These are phyloP conservation scores for Budorcas taxicolor DNA, from an alignment of 2,113 vertebrate genomes.

Conservation along the genomic window DNA sequence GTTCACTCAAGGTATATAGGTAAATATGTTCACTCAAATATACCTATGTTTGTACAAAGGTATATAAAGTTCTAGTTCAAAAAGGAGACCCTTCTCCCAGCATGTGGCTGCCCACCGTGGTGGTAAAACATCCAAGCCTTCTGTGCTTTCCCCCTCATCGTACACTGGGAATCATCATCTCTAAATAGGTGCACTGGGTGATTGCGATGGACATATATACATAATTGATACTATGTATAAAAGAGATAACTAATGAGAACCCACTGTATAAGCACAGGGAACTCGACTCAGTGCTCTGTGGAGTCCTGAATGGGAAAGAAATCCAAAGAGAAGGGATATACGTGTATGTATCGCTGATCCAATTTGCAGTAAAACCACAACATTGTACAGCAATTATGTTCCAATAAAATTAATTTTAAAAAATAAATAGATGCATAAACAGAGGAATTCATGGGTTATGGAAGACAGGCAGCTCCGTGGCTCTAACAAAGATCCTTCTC, in stretches of 20 bases:
- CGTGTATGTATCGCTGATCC: neutral
- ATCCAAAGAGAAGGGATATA: neutral
- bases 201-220: neutral
- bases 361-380: neutral
- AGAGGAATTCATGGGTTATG: neutral
- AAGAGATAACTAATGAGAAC: neutral
- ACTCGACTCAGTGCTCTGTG: neutral
- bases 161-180: neutral
- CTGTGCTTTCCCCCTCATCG: neutral
- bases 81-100: neutral
- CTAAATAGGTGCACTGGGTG: neutral
- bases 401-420: neutral
- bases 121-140: neutral
- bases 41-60: neutral
- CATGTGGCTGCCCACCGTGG: neutral
- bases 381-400: neutral
- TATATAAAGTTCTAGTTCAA: neutral
- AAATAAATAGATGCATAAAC: neutral
- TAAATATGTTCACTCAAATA: neutral
- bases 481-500: neutral
- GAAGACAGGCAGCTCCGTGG: neutral
- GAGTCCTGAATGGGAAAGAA: neutral
- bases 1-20: neutral
- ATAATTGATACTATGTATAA: neutral
- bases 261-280: neutral